These are phyloP conservation scores for Pachyuromys duprasi DNA, from an alignment of 2,797 vertebrate genomes.

Conservation along the genomic window DNA sequence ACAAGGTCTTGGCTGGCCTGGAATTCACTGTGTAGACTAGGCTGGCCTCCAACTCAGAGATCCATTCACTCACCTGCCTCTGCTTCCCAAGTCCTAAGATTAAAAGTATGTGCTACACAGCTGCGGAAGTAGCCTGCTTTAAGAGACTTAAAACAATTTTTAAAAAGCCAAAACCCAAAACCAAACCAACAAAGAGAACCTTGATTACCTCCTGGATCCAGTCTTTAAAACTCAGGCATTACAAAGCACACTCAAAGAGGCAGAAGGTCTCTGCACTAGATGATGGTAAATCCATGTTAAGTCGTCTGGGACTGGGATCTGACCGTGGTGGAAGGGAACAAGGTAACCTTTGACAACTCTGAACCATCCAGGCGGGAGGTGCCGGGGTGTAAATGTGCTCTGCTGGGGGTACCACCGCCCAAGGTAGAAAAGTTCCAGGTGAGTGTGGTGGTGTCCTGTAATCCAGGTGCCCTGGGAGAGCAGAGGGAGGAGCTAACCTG, in stretches of 20 bases:
- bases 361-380: neutral
- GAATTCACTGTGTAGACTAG: no score
- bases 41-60: no score
- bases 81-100: neutral
- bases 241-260: neutral
- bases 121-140: no score
- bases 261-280: neutral
- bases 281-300: neutral
- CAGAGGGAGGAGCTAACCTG: neutral
- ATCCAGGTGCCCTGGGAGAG: neutral
- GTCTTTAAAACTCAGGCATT: neutral
- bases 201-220: no score
- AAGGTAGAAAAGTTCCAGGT: neutral
- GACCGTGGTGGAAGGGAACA: neutral
- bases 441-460: neutral
- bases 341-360: neutral
- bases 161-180: no score
- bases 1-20: no score
- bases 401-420: neutral
- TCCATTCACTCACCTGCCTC: no score
- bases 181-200: no score
- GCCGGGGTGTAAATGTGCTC: neutral
- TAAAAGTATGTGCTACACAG: neutral
- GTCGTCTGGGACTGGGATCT: neutral
- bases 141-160: no score